Evolutionary conservation across 2,888 invertebrate genomes (phyloP).

Genomic region (Parnassius apollo): DNA sequence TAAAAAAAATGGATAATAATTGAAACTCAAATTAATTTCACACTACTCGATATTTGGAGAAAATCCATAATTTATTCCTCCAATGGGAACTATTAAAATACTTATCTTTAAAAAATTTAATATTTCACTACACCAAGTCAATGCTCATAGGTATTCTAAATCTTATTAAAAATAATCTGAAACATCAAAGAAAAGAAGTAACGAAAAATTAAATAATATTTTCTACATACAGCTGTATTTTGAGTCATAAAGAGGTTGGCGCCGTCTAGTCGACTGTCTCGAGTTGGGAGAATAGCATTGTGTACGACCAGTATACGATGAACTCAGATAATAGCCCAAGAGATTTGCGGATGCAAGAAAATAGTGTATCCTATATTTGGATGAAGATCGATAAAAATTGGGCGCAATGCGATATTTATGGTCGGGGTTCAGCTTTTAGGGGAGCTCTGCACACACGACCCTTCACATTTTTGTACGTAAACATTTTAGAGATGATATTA

Average conservation of each 20-base stretch:
- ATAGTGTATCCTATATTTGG: constrained; percentile 10
- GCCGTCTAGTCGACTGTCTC: constrained; percentile 39
- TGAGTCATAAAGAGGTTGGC: constrained; percentile 35
- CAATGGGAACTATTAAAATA: no score
- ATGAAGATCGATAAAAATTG: constrained; percentile 22
- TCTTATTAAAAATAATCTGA: no score
- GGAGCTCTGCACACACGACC: constrained; percentile 17
- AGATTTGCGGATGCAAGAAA: constrained; percentile 10
- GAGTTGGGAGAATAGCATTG: constrained; percentile 25
- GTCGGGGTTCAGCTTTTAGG: constrained; percentile 24
- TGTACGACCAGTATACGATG: constrained; percentile 29
- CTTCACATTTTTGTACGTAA: constrained; percentile 14
- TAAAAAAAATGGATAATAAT: no score
- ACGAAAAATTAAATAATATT: constrained; percentile 12
- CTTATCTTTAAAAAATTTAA: no score
- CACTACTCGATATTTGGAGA: no score
- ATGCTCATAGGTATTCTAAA: no score
- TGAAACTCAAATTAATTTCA: no score
- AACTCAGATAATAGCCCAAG: constrained; percentile 17
- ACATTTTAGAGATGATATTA: constrained; percentile 6
- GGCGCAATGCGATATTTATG: constrained; percentile 23
- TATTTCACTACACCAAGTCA: no score
- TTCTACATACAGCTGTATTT: constrained; percentile 26
- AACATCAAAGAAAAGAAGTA: background rate
- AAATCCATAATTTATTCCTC: no score